Percentiles rank a stretch among this genome's conserved stretches.
phyloP scores from a whole-genome alignment of 64 coral and sea anemone species.

The Stichodactyla mertensii region DNA sequence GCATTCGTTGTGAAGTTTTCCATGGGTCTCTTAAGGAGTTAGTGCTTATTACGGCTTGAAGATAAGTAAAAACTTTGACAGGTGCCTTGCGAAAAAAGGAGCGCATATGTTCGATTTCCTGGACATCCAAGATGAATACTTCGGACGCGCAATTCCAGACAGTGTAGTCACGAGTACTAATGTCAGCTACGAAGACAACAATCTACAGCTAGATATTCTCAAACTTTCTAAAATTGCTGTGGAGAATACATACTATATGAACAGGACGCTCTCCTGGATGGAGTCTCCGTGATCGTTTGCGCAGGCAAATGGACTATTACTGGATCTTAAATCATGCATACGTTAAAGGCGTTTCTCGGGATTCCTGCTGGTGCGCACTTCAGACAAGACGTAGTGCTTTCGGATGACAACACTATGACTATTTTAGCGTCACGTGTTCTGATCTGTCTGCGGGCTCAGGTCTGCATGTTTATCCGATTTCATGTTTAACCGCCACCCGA shows the following conservation, averaged over 20 bases:
- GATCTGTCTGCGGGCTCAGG: constrained; percentile 32
- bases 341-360: constrained; percentile 45
- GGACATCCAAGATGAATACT: constrained; percentile 25
- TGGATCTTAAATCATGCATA: constrained; percentile 25
- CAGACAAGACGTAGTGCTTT: constrained; percentile 36
- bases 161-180: not conserved
- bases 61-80: not conserved
- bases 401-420: constrained; percentile 14
- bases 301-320: not conserved
- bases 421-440: constrained; percentile 56
- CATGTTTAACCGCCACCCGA: no score
- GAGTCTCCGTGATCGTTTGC: not conserved
- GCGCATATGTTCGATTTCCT: constrained; percentile 30
- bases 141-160: not conserved
- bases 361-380: constrained; percentile 20
- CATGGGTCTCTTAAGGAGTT: not conserved
- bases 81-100: constrained; percentile 36
- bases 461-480: constrained; percentile 26
- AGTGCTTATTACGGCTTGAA: constrained; percentile 4
- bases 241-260: constrained; percentile 24
- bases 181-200: constrained; percentile 7
- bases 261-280: constrained; percentile 27
- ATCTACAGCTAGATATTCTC: constrained; percentile 19
- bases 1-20: not conserved
- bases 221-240: constrained; percentile 28